These are phyloP conservation scores for Prionace glauca DNA, from an alignment of 2,797 vertebrate species.

Conservation along the genomic window DNA sequence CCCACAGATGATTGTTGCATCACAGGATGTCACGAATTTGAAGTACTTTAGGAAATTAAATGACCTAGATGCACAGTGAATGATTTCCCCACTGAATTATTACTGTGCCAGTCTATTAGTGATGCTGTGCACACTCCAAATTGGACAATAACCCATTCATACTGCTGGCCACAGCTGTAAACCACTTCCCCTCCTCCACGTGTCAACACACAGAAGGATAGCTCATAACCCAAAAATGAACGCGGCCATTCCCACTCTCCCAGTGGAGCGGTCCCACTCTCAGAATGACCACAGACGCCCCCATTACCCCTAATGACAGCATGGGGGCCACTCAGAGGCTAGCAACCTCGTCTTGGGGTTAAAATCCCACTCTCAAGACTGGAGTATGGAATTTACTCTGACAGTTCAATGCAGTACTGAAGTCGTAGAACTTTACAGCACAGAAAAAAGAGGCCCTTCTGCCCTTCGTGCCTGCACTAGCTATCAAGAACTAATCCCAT, in stretches of 20 bases:
- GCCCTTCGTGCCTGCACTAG: too few species aligned
- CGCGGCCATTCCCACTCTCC: background rate
- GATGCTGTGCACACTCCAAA: background rate
- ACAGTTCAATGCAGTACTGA: background rate
- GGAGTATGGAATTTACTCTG: background rate
- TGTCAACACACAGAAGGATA: background rate
- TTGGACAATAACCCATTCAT: slow-evolving; percentile 10
- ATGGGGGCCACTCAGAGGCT: background rate
- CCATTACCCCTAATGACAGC: background rate
- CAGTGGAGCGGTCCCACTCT: background rate
- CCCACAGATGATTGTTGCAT: background rate
- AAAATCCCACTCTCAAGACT: background rate
- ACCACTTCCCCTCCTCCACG: slow-evolving; percentile 30
- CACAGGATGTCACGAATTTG: background rate
- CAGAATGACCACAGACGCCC: background rate
- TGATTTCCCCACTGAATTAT: background rate
- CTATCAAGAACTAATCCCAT: too few species aligned
- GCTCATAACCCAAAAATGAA: background rate
- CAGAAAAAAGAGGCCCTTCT: too few species aligned
- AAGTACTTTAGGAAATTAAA: slow-evolving; percentile 1
- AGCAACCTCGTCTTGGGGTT: background rate
- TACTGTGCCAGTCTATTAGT: background rate
- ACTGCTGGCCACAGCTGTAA: background rate
- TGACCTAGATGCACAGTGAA: too few species aligned
- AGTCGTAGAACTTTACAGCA: too few species aligned